phyloP scores from a whole-genome alignment of 2,797 vertebrate genomes.

The Fratercula arctica region DNA sequence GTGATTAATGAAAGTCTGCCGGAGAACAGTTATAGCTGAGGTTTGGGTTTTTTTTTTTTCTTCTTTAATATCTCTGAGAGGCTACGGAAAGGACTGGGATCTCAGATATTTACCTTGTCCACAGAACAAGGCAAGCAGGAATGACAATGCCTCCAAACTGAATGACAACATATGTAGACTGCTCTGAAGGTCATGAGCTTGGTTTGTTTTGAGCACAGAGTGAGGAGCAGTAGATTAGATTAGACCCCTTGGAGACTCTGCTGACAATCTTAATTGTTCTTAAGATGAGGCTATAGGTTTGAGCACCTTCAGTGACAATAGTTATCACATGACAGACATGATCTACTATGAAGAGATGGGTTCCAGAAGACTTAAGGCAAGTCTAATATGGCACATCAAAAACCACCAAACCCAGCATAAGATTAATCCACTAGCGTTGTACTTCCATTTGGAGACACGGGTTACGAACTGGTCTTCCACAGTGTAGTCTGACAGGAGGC shows the following conservation, averaged over 20 bases:
- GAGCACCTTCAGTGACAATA: background rate
- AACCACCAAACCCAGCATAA: background rate
- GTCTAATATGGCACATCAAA: background rate
- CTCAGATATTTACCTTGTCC: background rate
- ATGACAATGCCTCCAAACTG: background rate
- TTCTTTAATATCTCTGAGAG: background rate
- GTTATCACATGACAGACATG: background rate
- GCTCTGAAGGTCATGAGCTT: background rate
- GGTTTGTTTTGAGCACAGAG: background rate
- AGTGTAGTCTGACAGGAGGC: background rate
- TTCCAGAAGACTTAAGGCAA: background rate
- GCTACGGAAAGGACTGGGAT: background rate
- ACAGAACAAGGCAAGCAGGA: background rate
- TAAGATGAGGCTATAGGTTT: background rate
- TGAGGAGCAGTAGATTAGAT: background rate
- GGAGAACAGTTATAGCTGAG: background rate
- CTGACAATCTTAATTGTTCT: background rate
- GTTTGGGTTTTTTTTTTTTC: background rate
- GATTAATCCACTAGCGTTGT: background rate
- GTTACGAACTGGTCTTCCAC: background rate
- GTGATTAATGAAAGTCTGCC: background rate
- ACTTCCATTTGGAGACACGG: background rate
- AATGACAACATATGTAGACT: background rate
- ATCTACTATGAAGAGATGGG: background rate
- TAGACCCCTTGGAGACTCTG: background rate